phyloP scores from a whole-genome alignment of 2,888 invertebrate genomes.

The Ypsolopha scabrella region DNA sequence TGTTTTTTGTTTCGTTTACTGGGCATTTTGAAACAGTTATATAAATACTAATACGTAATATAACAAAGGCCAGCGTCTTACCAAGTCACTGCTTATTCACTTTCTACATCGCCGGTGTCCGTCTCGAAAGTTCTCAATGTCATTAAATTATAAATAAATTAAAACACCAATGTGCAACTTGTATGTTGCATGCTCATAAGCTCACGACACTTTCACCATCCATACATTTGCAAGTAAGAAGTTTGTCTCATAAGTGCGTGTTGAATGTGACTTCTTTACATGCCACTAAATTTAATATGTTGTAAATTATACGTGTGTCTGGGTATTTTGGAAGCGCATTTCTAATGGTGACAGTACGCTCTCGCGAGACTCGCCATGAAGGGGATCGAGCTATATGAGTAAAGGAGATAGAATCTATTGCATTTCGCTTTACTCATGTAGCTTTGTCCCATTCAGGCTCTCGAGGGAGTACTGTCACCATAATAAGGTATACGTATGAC shows the following conservation, averaged over 20 bases:
- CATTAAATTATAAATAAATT: conserved; percentile 8
- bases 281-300: conserved; percentile 42
- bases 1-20: conserved; percentile 24
- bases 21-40: conserved; percentile 20
- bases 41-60: background rate
- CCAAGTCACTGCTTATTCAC: conserved; percentile 6
- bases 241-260: conserved; percentile 50
- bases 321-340: conserved; percentile 58
- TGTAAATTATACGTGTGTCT: conserved; percentile 52
- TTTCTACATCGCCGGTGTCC: conserved; percentile 28
- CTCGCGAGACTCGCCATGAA: too few relatives aligned
- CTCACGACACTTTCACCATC: conserved; percentile 26
- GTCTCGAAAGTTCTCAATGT: conserved; percentile 26
- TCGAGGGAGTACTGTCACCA: too few relatives aligned
- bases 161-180: conserved; percentile 22
- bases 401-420: too few relatives aligned
- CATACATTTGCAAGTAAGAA: conserved; percentile 33
- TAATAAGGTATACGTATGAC: conserved; percentile 40
- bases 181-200: conserved; percentile 13
- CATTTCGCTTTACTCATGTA: too few relatives aligned
- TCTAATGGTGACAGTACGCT: conserved; percentile 26
- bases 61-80: background rate
- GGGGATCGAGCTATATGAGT: too few relatives aligned
- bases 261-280: conserved; percentile 62
- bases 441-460: too few relatives aligned